Base-by-base conservation (phyloP, 2,113 vertebrate genomes). In the Lota lota region DNA sequence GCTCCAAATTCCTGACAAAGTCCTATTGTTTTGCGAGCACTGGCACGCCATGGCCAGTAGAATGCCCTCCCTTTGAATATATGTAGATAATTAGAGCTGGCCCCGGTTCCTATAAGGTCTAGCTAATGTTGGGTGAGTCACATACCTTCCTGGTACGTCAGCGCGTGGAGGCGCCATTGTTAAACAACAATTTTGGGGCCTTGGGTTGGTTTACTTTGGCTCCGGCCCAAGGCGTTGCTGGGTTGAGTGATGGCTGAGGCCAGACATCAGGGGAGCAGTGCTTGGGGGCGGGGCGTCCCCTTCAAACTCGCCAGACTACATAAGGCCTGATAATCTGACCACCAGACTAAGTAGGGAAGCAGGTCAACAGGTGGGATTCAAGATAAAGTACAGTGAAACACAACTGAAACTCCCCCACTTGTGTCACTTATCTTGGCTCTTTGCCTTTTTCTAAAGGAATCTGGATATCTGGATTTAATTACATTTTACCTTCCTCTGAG, bases 331-430 rank as follows among this genome's bases (percentile, higher is more conserved):
- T 87, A 88, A 88, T 85, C 80, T 75, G 68, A 80, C 68, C 56
- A 67, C 75, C 63, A 22, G 63, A 84, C 22, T 82, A 78, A 80
- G 57, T 72, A 19, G 53, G 73, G 67, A 83, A 88, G 72, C 85
- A 78, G 84, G 85, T 88, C 83, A 90, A 78, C 88, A 87, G 84
- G 81, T 88, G 85, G 78, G 57, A 53, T 62, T 14, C 61, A 14
- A 14, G 40, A 47, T 47, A 12, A 47, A 3, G 7, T 7, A 4
- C 5, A 10, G 22, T 15, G 61, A 63, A 22, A 63, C 19, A 61
- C 11, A 22, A 22, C 61, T 22, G 16, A 40, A 68, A 70, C 12
- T 47, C 50, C 67, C 24, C 19, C 22, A 22, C 57, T 59, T 16
- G 15, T 28, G 7, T 47, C 10, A 5, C 7, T 33, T 4, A 33